Conservation (phyloP, 2,113 vertebrate genomes). For the Etheostoma spectabile region DNA sequence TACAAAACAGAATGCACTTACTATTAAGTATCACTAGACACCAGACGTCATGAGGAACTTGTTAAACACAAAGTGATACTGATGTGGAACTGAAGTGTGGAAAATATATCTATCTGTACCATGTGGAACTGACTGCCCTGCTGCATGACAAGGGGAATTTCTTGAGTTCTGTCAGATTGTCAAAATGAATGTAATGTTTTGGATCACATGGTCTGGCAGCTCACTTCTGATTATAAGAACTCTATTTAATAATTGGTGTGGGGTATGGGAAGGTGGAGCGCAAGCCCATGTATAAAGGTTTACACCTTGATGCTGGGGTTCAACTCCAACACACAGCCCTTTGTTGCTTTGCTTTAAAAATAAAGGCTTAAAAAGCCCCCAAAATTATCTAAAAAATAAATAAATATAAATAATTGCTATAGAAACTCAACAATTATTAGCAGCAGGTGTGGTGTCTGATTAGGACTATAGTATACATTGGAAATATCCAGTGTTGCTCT, state of each 20-base stretch:
- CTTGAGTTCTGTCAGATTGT: background rate
- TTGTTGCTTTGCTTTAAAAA: too few species aligned
- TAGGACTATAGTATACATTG: background rate
- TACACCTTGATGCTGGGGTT: too few species aligned
- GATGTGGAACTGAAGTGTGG: background rate
- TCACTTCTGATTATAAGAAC: background rate
- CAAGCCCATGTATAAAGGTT: too few species aligned
- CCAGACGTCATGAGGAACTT: background rate
- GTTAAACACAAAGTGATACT: background rate
- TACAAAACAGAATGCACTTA: background rate
- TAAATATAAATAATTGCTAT: background rate
- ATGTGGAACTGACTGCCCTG: conserved; percentile 4
- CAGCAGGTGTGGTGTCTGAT: background rate
- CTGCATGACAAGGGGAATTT: background rate
- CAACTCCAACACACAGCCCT: too few species aligned
- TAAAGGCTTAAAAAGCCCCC: too few species aligned
- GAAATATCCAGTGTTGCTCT: background rate
- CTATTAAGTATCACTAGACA: background rate
- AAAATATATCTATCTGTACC: background rate
- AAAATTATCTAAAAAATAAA: too few species aligned
- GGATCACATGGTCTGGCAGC: background rate
- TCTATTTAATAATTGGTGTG: background rate
- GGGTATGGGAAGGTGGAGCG: too few species aligned
- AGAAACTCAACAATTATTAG: background rate
- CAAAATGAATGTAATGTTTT: background rate